Base-by-base conservation (phyloP, 2,888 invertebrate species). In the Bugulina stolonifera region DNA sequence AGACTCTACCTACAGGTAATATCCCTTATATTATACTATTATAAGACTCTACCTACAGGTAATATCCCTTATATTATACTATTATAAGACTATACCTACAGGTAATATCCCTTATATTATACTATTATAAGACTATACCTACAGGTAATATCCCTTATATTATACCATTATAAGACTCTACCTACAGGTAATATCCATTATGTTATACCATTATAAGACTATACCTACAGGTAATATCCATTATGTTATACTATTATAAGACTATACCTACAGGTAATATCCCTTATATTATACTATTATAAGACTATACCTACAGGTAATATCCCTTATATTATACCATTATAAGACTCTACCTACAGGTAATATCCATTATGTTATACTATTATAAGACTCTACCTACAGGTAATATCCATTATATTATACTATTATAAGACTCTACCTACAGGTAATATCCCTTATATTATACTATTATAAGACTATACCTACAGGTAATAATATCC, bases 331-430 rank as follows among this genome's bases (percentile, higher is more conserved):
- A 43, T 43, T 43, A 43, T 43, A 43, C 5, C 43, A 43, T 43
- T 43, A 5, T n/a, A n/a, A n/a, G n/a, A n/a, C n/a, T n/a, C n/a
- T n/a, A n/a, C n/a, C n/a, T n/a, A n/a, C n/a, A n/a, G n/a, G n/a
- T n/a, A n/a, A n/a, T n/a, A n/a, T n/a, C n/a, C n/a, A n/a, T n/a
- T n/a, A 84, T 84, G 1, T 76, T 86, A 43, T 86, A 86, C 77
- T 85, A 82, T 75, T 86, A 84, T 76, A 77, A 80, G 1, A 72
- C 73, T 1, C 74, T 84, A 54, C 85, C 85, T 2, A 81, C 82
- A 78, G 82, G 85, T 85, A 74, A 73, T 43, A 43, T 43, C 5
- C 18, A 43, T 43, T 43, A 43, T 43, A 43, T 43, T 43, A 43
- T 43, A 43, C 10, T 43, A 43, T 10, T 43, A 43, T 18, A 18